phyloP scores from a whole-genome alignment of 1,140 invertebrate genomes.

The honey bee (Apis mellifera) region DNA sequence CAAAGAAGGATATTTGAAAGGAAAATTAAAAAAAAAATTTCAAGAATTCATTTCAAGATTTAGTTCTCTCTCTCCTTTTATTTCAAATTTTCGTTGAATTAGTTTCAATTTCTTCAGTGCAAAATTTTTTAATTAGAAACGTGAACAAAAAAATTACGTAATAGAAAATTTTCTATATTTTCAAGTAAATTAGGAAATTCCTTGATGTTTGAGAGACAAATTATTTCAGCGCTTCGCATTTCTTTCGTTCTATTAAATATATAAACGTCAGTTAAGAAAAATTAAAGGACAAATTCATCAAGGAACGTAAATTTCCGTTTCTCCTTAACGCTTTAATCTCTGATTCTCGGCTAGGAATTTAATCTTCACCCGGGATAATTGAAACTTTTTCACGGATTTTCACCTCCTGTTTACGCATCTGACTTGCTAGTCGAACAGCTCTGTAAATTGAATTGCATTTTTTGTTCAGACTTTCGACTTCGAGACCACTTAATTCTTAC shows the following conservation, averaged over 20 bases:
- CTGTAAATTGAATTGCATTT: slow-evolving; percentile 15
- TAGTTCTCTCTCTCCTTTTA: too few relatives aligned
- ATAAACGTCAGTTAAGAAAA: not conserved
- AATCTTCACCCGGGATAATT: slow-evolving; percentile 35
- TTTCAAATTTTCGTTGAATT: too few relatives aligned
- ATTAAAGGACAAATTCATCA: not conserved
- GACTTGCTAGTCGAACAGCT: not conserved
- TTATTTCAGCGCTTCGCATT: not conserved
- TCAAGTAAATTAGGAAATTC: not conserved
- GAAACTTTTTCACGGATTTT: slow-evolving; percentile 22
- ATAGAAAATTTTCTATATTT: not conserved
- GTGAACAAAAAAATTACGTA: too few relatives aligned
- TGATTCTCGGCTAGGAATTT: slow-evolving; percentile 14
- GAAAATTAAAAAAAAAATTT: too few relatives aligned
- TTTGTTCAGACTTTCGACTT: not conserved
- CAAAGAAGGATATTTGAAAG: too few relatives aligned
- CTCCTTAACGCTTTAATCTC: slow-evolving; percentile 30
- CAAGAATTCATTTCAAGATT: too few relatives aligned
- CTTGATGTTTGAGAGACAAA: not conserved
- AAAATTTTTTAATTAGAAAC: too few relatives aligned
- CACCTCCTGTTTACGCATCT: slow-evolving; percentile 18
- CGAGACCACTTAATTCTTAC: slow-evolving; percentile 5
- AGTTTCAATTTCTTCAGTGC: too few relatives aligned
- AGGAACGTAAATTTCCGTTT: not conserved
- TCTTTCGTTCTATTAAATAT: not conserved